These are phyloP conservation scores for Hypselothyrea guttata DNA, from an alignment of 2,888 invertebrate genomes.

Conservation along the genomic window DNA sequence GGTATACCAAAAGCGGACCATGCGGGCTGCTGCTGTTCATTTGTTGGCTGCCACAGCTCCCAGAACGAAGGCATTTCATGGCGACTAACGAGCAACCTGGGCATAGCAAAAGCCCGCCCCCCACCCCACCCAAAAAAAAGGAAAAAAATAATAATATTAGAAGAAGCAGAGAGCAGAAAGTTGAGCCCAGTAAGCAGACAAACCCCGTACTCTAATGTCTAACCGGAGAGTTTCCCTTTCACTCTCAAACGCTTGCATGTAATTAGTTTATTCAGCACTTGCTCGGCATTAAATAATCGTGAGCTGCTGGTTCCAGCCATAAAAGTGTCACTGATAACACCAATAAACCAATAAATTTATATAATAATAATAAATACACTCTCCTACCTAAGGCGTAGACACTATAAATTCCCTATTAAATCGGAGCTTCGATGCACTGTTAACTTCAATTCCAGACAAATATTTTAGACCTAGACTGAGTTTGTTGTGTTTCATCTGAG, in stretches of 20 bases:
- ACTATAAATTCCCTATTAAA: no score
- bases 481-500: no score
- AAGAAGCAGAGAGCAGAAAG: neutral
- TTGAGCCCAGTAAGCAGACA: constrained; percentile 11
- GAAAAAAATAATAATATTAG: no score
- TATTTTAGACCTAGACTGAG: no score
- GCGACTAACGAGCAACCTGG: constrained; percentile 74
- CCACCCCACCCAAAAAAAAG: neutral
- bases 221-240: neutral
- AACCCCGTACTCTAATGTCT: neutral
- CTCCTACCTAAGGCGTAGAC: neutral
- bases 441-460: no score
- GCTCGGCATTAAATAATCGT: constrained; percentile 36
- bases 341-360: constrained; percentile 15
- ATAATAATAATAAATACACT: constrained; percentile 1
- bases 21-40: constrained; percentile 60
- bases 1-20: constrained; percentile 33
- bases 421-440: no score
- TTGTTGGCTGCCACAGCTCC: constrained; percentile 51
- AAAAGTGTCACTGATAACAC: constrained; percentile 32
- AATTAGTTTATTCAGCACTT: constrained; percentile 28
- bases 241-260: constrained; percentile 14
- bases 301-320: constrained; percentile 34
- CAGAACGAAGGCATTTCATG: constrained; percentile 60
- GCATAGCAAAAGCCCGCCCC: constrained; percentile 37